phyloP scores from a whole-genome alignment of 2,797 vertebrate genomes.

The Saguinus oedipus region DNA sequence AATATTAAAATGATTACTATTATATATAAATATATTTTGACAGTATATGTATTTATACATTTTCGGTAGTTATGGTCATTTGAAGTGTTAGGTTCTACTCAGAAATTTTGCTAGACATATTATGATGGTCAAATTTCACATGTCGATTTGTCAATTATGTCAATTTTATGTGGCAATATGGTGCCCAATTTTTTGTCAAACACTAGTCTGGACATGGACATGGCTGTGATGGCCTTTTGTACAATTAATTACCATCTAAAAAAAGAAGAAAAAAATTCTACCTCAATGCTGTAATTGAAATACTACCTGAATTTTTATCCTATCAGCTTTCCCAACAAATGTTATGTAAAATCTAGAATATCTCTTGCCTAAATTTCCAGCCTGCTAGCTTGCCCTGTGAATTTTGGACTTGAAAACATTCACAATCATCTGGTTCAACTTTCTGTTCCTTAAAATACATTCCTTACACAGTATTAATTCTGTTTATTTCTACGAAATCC shows the following conservation, averaged over 20 bases:
- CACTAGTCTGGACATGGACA: not conserved
- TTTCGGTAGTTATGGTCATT: not conserved
- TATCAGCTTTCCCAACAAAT: not conserved
- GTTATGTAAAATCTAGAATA: not conserved
- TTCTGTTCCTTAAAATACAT: not conserved
- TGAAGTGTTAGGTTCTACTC: not conserved
- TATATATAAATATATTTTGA: not conserved
- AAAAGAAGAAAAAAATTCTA: not conserved
- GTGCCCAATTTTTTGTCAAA: not conserved
- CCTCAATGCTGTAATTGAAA: not conserved
- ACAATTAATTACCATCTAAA: not conserved
- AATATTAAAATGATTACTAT: not conserved
- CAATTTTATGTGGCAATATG: no score
- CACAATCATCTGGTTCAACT: not conserved
- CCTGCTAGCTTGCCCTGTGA: not conserved
- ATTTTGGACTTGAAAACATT: not conserved
- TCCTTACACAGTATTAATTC: not conserved
- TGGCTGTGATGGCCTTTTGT: not conserved
- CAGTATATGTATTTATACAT: not conserved
- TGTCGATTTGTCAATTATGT: not conserved
- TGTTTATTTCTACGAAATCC: not conserved
- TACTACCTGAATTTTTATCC: not conserved
- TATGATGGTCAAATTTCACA: not conserved
- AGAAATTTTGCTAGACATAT: not conserved
- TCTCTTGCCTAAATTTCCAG: not conserved